These are phyloP conservation scores for Microtus oregoni DNA, from an alignment of 2,113 vertebrate genomes.

Conservation along the genomic window DNA sequence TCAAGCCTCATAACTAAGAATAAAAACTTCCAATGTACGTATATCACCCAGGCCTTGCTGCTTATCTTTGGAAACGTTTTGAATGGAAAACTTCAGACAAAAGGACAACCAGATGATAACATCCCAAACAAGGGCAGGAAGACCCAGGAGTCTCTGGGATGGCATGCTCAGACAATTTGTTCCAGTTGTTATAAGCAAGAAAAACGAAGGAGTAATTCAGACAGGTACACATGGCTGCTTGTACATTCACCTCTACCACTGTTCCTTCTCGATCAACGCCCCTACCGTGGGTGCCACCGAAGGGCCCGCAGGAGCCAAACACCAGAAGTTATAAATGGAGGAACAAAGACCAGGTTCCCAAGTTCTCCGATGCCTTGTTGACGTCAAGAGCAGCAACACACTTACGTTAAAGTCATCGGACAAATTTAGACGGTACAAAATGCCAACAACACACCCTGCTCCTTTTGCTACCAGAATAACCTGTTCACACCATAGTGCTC, in stretches of 20 bases:
- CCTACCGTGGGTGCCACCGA: not conserved
- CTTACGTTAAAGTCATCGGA: constrained; percentile 14
- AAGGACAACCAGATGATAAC: not conserved
- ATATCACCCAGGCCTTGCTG: not conserved
- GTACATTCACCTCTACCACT: not conserved
- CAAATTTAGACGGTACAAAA: constrained; percentile 1
- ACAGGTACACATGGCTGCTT: not conserved
- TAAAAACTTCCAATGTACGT: not conserved
- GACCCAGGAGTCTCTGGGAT: not conserved
- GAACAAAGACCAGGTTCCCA: not conserved
- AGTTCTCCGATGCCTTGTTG: not conserved
- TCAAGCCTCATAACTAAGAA: constrained; percentile 43
- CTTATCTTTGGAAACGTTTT: constrained; percentile 52
- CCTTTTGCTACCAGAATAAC: constrained; percentile 39
- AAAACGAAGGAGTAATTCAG: not conserved
- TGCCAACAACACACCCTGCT: not conserved
- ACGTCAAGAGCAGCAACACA: not conserved
- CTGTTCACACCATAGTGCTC: not conserved
- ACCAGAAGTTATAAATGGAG: not conserved
- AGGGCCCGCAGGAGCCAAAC: not conserved
- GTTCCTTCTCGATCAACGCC: not conserved
- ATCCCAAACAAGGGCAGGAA: constrained; percentile 9
- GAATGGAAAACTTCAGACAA: not conserved
- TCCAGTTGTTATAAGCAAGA: not conserved
- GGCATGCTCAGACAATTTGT: not conserved